These are phyloP conservation scores for Gambelia wislizenii DNA, from an alignment of 2,797 vertebrate genomes.

Conservation along the genomic window DNA sequence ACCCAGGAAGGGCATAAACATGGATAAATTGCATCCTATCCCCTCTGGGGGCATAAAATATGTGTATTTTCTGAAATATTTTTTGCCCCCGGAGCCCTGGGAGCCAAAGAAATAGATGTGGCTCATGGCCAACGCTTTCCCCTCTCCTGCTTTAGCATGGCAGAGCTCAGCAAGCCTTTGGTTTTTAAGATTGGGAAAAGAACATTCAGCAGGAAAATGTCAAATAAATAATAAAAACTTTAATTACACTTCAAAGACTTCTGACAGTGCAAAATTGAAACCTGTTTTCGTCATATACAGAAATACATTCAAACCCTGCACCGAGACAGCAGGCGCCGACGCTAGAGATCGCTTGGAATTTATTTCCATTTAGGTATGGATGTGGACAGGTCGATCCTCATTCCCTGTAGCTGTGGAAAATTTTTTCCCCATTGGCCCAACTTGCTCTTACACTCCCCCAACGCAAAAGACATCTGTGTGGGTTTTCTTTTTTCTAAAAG, in stretches of 20 bases:
- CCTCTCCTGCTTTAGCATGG: not conserved
- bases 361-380: not conserved
- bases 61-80: no score
- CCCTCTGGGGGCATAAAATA: no score
- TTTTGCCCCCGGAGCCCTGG: no score
- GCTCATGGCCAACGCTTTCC: no score
- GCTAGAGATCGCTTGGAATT: not conserved
- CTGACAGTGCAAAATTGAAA: conserved; percentile 62
- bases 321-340: conserved; percentile 22
- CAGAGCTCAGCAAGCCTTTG: no score
- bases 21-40: no score
- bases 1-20: no score
- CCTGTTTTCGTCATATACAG: conserved; percentile 42
- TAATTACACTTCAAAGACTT: conserved; percentile 67
- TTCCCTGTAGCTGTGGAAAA: not conserved
- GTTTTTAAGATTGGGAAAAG: not conserved
- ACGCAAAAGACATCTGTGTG: not conserved
- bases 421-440: not conserved
- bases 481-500: not conserved
- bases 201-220: not conserved
- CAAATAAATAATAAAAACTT: conserved; percentile 67
- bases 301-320: conserved; percentile 40
- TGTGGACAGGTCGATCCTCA: not conserved
- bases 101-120: no score
- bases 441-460: not conserved